Evolutionary conservation across 2,888 invertebrate genomes (phyloP).

Genomic region (Apeira syringaria): DNA sequence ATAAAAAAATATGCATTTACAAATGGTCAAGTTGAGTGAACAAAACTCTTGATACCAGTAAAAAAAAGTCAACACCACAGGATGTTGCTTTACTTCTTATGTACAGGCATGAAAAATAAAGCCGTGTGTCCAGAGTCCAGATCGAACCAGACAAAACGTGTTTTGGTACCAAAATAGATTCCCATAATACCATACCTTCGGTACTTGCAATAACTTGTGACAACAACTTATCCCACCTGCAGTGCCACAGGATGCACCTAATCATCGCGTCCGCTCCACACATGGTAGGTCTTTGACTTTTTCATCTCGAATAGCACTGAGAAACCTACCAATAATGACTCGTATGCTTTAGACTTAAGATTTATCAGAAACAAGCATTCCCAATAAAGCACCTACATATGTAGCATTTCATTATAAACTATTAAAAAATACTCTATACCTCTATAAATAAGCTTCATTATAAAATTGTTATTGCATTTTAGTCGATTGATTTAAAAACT

Average conservation of each 20-base stretch:
- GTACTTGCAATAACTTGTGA: slow-evolving; percentile 3
- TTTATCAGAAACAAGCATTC: not conserved
- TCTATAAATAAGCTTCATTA: not conserved
- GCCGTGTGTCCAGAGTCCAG: too few species aligned
- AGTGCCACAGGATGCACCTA: slow-evolving; percentile 36
- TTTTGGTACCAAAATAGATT: not conserved
- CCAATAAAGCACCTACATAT: not conserved
- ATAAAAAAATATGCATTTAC: too few species aligned
- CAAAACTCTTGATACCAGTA: too few species aligned
- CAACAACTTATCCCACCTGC: slow-evolving; percentile 21
- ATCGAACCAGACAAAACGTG: too few species aligned
- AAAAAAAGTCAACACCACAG: too few species aligned
- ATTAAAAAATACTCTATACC: not conserved
- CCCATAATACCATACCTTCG: not conserved
- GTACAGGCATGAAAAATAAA: too few species aligned
- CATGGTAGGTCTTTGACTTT: slow-evolving; percentile 29
- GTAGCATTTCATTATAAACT: too few species aligned
- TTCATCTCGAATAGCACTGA: slow-evolving; percentile 8
- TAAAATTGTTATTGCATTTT: too few species aligned
- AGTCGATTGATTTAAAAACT: too few species aligned
- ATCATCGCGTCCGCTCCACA: slow-evolving; percentile 32
- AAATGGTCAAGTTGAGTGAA: too few species aligned
- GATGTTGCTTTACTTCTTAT: too few species aligned
- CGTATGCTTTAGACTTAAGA: slow-evolving; percentile 6
- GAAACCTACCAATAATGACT: slow-evolving; percentile 2